A percentile compares a stretch with the other conserved stretches of the same genome.
Conservation (phyloP, 2,113 vertebrate species). For the Xiphorhynchus elegans region DNA sequence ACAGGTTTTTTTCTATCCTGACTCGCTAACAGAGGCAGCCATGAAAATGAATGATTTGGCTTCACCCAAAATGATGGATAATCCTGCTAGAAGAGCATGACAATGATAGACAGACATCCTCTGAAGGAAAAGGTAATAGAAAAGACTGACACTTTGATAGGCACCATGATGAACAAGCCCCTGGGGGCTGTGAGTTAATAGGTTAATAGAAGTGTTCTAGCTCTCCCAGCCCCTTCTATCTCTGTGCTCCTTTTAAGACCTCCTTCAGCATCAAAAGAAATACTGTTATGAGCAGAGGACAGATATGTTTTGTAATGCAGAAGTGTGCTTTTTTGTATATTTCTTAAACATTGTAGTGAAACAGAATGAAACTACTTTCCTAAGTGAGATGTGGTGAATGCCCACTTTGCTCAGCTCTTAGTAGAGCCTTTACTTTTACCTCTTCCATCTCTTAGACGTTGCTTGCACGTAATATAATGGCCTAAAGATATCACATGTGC, state of each 20-base stretch:
- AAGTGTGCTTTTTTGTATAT: background rate
- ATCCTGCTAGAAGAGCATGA: conserved; percentile 45
- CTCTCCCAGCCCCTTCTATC: background rate
- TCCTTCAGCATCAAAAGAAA: background rate
- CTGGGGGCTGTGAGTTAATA: background rate
- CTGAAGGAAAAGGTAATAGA: conserved; percentile 46
- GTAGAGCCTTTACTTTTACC: background rate
- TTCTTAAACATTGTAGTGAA: background rate
- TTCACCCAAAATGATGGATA: conserved; percentile 62
- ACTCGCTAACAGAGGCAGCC: background rate
- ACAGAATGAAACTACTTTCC: background rate
- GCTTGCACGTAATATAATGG: background rate
- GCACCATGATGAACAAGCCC: conserved; percentile 53
- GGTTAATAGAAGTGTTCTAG: conserved; percentile 22
- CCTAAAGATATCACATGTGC: background rate
- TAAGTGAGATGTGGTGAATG: background rate
- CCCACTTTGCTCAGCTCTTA: background rate
- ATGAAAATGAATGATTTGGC: conserved; percentile 56
- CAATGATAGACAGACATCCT: conserved; percentile 58
- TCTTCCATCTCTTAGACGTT: background rate
- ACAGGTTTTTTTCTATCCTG: background rate
- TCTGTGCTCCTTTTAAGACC: background rate
- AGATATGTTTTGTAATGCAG: background rate
- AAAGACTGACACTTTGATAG: conserved; percentile 60
- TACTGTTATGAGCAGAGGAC: background rate